Base-by-base conservation (phyloP, 2,888 invertebrate genomes). In the Melinaea marsaeus region DNA sequence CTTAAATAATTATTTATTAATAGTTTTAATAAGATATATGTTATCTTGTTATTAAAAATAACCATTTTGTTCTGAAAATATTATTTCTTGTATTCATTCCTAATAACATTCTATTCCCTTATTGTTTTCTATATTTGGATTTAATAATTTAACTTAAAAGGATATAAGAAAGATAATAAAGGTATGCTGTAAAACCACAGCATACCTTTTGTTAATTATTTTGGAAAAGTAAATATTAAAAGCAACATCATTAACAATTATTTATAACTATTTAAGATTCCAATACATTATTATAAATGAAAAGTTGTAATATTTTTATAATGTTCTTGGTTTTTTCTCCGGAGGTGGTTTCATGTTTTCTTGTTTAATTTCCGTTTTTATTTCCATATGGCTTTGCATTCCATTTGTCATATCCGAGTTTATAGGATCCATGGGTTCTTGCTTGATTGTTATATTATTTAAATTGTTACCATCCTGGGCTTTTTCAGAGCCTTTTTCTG, bases 261-360 rank as follows among this genome's bases (percentile, higher is more conserved):
- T 32, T 51, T 32, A 51, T 32, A 51, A 32, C 3, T 11, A 32
- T 9, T 2, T 51, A 7, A 51, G 3, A 6, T 32, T 0, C 51
- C 7, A 9, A 51, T 7, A 11, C 37, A 37, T 4, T 13, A 48
- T 13, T 0, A 51, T 32, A 6, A 4, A 32, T 32, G 32, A 51
- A 32, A 32, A 51, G 6, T 22, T 3, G 9, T 34, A 59, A n/a
- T 54, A 34, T 35, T 48, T 51, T 63, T 69, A 69, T 69, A 88
- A 70, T 86, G 78, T 75, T 83, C 96, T 93, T 4, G 94, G 93
- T 80, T 96, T 96, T 77, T 96, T 96, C 78, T 97, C 97, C 58
- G 96, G 96, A 6, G 97, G 97, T 60, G 97, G 96, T 85, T 96
- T 96, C 94, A 96, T 96, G 69, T 92, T 92, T 76, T 96, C 96